Base-by-base conservation (phyloP, 2,888 invertebrate genomes). In the Cryptus armator region DNA sequence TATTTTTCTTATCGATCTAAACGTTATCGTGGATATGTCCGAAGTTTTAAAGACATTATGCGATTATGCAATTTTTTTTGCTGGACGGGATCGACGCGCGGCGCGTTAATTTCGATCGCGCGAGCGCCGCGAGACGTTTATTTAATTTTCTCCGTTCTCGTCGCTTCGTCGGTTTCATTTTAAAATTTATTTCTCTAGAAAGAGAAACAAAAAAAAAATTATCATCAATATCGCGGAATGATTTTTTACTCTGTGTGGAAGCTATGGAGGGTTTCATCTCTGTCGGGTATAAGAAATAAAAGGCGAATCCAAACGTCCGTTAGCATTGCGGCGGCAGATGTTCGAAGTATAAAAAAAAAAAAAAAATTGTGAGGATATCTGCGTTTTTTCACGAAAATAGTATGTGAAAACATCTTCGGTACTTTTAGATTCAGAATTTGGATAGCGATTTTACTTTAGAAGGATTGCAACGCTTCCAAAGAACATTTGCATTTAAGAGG, bases 21-120 rank as follows among this genome's bases (percentile, higher is more conserved):
- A 81, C 37, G 9, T 75, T 70, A 70, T 81, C 44, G 9, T 81
- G 82, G 80, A 74, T 81, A 83, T 85, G 81, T 78, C 75, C 81
- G 76, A 77, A 24, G 51, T 77, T 37, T 79, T 10, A 76, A 75
- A 75, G 78, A 84, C 74, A 82, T 84, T 68, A 64, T 66, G 51
- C 68, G 53, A 81, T 53, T 32, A 78, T 62, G 74, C 82, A 76
- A 64, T 76, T 37, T 76, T 71, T 84, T 53, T 81, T 76, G 71
- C 62, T 81, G 86, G 84, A 84, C 87, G 84, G 84, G 82, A 81
- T 75, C 68, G 84, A 64, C 70, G 72, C 74, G 44, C 37, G 37
- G 7, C 37, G 37, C 43, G 78, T 29, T 4, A 12, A 70, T 66
- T 56, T 75, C 68, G 62, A 78, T 64, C 74, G 77, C 67, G 53